phyloP scores from a whole-genome alignment of 1,140 invertebrate species.

The Brachionus calyciflorus region DNA sequence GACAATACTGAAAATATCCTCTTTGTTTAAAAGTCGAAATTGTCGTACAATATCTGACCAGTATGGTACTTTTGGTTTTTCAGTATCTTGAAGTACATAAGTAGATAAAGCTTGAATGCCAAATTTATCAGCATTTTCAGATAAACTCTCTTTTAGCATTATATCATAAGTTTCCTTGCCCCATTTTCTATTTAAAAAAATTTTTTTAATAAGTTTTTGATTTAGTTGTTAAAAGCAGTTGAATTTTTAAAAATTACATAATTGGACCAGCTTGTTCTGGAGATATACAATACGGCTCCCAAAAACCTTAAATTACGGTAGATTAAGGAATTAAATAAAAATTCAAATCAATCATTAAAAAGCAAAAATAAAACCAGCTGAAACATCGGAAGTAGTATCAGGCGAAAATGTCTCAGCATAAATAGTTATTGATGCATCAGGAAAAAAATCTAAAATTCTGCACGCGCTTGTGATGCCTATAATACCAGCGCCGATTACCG shows the following conservation, averaged over 20 bases:
- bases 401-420: constrained; percentile 75
- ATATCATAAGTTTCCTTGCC: constrained; percentile 74
- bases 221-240: too few relatives aligned
- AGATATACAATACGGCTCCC: constrained; percentile 67
- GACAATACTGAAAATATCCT: background rate
- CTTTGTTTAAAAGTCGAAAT: background rate
- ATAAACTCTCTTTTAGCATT: constrained; percentile 69
- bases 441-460: constrained; percentile 68
- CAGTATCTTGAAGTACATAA: constrained; percentile 61
- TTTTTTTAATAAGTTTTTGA: too few relatives aligned
- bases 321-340: too few relatives aligned
- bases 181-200: constrained; percentile 69
- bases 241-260: too few relatives aligned
- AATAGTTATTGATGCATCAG: constrained; percentile 69
- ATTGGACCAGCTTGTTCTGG: constrained; percentile 63
- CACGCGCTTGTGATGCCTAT: constrained; percentile 60
- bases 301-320: constrained; percentile 60
- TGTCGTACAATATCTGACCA: constrained; percentile 24
- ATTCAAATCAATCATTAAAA: background rate
- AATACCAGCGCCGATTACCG: constrained; percentile 56
- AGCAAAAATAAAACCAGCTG: constrained; percentile 67
- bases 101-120: constrained; percentile 74
- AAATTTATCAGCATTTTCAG: constrained; percentile 65
- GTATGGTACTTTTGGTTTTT: constrained; percentile 35
- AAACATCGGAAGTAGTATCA: constrained; percentile 77